Evolutionary conservation across 2,888 invertebrate genomes (phyloP), one percentile per base, ranked within the genome.

Genomic region (Conchocele bisecta): DNA sequence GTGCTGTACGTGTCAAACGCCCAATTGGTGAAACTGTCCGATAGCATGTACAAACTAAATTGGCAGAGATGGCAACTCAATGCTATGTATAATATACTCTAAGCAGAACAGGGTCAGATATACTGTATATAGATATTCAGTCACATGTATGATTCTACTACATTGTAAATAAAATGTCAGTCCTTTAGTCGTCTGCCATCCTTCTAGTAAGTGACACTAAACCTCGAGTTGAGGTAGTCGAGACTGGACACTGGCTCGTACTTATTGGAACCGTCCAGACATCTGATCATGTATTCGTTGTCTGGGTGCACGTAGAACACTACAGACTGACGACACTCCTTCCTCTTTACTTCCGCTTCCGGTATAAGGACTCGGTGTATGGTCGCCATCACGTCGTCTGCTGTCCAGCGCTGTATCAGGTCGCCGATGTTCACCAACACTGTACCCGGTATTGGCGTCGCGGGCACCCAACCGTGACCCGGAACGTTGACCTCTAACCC

Each of bases 191-290:
- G n/a, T n/a, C n/a, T n/a, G n/a, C n/a, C n/a, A n/a, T n/a, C n/a
- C n/a, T n/a, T n/a, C n/a, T n/a, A n/a, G n/a, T n/a, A n/a, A n/a
- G n/a, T n/a, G n/a, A n/a, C n/a, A n/a, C n/a, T n/a, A n/a, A n/a
- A n/a, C n/a, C 41, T 7, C 7, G 17, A 41, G 11, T 51, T 37
- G 11, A 66, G 29, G 29, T 76, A 80, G 9, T 84, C 70, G 2
- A 44, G 17, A 11, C 76, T 67, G 9, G 57, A 70, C 6, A 84
- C 65, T 7, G 80, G 77, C 11, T 65, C 67, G 54, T 84, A 84
- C 65, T 77, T 78, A 15, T 64, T 44, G 1, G 83, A 77, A 4
- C 77, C 77, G 41, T 84, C 81, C 54, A 84, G 41, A 50, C 82
- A 80, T 20, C 31, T 48, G 2, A 51, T 33, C 5, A 51, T 11